Percentiles rank a stretch among this genome's conserved stretches.
Conservation (phyloP, 1,140 invertebrate genomes). For the Helicorthomorpha holstii region DNA sequence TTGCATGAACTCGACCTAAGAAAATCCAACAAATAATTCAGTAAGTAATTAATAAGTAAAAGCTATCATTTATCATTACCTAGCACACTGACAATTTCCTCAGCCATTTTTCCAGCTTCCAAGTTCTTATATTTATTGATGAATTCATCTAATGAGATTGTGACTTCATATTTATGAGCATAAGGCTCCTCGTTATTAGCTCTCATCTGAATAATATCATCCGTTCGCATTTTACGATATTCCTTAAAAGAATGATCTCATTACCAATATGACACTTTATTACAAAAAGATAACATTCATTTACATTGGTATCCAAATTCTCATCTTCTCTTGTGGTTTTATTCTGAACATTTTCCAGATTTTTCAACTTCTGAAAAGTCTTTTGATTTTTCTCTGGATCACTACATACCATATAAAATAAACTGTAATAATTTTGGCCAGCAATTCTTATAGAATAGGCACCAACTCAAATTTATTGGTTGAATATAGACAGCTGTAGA, state of each 20-base stretch:
- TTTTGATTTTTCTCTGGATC: too few species aligned
- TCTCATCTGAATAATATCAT: constrained; percentile 60
- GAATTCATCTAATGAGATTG: constrained; percentile 72
- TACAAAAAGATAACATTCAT: background rate
- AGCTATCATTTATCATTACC: constrained; percentile 28
- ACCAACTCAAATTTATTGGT: too few species aligned
- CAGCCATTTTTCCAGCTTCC: constrained; percentile 56
- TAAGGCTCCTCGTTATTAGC: constrained; percentile 59
- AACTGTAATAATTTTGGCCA: too few species aligned
- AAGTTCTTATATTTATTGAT: constrained; percentile 63
- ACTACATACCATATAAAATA: too few species aligned
- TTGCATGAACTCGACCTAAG: constrained; percentile 77
- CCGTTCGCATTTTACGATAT: constrained; percentile 69
- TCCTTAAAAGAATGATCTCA: constrained; percentile 33
- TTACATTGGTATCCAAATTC: constrained; percentile 76
- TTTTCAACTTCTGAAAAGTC: too few species aligned
- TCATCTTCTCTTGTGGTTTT: too few species aligned
- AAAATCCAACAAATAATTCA: too few species aligned
- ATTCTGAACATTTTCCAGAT: too few species aligned
- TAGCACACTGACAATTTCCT: constrained; percentile 58
- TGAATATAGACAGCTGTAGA: too few species aligned
- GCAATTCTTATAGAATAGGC: too few species aligned
- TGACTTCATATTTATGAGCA: constrained; percentile 95
- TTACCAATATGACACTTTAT: constrained; percentile 5
- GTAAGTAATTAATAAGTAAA: background rate